A percentile compares a stretch with the other conserved stretches of the same genome.
phyloP scores from a whole-genome alignment of 2,797 vertebrate genomes.

The Decapterus maruadsi region DNA sequence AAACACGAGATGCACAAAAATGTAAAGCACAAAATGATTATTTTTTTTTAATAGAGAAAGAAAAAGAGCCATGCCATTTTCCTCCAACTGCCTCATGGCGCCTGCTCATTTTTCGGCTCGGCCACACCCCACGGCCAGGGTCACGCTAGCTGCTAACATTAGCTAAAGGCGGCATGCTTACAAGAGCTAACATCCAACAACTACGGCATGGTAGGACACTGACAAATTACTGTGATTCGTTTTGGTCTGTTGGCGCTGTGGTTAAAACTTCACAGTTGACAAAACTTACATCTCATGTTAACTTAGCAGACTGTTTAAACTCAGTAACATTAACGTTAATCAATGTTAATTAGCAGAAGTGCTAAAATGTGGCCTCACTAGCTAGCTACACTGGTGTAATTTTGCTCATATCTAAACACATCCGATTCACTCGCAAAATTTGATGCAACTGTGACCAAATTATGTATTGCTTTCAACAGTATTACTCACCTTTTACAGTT shows the following conservation, averaged over 20 bases:
- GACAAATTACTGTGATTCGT: too few relatives aligned
- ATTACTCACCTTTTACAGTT: background rate
- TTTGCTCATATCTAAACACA: background rate
- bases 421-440: rapidly evolving
- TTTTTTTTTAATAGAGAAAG: too few relatives aligned
- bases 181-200: background rate
- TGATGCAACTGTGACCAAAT: background rate
- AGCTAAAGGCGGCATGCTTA: background rate
- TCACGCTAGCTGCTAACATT: too few relatives aligned
- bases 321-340: too few relatives aligned
- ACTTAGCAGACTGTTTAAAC: background rate
- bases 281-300: background rate
- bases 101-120: too few relatives aligned
- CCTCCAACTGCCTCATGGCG: too few relatives aligned
- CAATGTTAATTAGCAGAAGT: background rate
- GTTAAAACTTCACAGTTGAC: background rate
- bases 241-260: background rate
- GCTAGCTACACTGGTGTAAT: background rate
- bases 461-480: rapidly evolving
- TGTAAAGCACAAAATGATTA: too few relatives aligned
- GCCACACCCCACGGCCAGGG: too few relatives aligned
- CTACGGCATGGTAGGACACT: rapidly evolving
- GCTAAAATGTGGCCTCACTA: background rate
- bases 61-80: too few relatives aligned
- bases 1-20: background rate